phyloP scores from a whole-genome alignment of 2,888 invertebrate species.

The Chouioia cunea region DNA sequence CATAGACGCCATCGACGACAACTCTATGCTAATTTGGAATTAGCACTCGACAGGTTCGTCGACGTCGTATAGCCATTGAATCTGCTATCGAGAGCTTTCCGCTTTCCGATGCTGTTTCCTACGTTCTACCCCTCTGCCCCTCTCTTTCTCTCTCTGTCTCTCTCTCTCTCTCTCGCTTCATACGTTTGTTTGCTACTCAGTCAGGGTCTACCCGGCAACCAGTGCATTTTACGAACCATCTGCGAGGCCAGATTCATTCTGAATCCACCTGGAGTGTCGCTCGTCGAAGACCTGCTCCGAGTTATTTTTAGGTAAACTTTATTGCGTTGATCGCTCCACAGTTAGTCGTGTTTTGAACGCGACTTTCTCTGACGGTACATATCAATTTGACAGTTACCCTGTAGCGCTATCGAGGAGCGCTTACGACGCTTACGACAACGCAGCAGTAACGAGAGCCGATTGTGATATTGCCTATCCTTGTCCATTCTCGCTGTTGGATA shows the following conservation, averaged over 20 bases:
- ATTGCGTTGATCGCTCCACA: background rate
- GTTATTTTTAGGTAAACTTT: constrained; percentile 73
- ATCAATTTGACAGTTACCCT: constrained; percentile 30
- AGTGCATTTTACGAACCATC: constrained; percentile 77
- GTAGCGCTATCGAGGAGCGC: background rate
- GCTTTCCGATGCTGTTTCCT: background rate
- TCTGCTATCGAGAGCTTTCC: no score
- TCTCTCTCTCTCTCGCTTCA: no score
- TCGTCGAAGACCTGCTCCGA: constrained; percentile 77
- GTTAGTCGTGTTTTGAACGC: no score
- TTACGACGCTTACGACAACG: constrained; percentile 60
- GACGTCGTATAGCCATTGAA: no score
- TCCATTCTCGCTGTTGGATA: constrained; percentile 61
- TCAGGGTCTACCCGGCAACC: constrained; percentile 74
- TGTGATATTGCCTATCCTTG: constrained; percentile 60
- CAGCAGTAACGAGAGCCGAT: constrained; percentile 52
- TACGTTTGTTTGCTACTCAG: constrained; percentile 69
- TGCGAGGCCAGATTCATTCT: constrained; percentile 76
- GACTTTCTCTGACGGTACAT: background rate
- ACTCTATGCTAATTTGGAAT: constrained; percentile 70
- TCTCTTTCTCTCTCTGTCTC: background rate
- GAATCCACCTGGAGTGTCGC: constrained; percentile 73
- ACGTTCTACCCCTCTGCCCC: background rate
- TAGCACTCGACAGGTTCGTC: constrained; percentile 68
- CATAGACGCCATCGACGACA: constrained; percentile 69